These are phyloP conservation scores for Allacma fusca DNA, from an alignment of 2,888 invertebrate genomes.

Conservation along the genomic window DNA sequence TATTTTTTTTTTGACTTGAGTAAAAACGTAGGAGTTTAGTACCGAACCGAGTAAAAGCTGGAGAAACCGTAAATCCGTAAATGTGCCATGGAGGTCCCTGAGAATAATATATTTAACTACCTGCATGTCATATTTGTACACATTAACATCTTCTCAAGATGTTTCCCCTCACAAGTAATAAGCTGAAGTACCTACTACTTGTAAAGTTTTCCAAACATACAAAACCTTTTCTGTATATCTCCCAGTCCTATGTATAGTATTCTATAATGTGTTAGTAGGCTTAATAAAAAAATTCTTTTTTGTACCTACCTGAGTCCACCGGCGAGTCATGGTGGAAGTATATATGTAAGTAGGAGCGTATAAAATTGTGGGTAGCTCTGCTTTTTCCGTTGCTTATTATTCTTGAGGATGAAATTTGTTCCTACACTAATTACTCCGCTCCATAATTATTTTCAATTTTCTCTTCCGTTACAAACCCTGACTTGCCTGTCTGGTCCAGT, in stretches of 20 bases:
- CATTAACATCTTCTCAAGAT: constrained; percentile 4
- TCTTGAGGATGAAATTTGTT: constrained; percentile 33
- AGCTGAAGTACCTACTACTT: background rate
- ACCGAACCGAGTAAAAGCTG: background rate
- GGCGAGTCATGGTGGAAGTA: constrained; percentile 4
- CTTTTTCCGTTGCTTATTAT: constrained; percentile 5
- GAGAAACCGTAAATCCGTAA: constrained; percentile 12
- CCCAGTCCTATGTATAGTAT: background rate
- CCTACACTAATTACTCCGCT: constrained; percentile 42
- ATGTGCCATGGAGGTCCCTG: constrained; percentile 10
- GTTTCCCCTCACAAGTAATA: constrained; percentile 8
- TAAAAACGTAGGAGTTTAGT: background rate
- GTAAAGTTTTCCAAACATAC: background rate
- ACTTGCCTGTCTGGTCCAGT: background rate
- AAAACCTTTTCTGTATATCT: background rate
- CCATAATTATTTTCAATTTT: constrained; percentile 47
- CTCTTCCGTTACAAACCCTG: constrained; percentile 1
- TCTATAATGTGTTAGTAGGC: constrained; percentile 19
- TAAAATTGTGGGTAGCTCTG: constrained; percentile 15
- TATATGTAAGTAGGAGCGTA: constrained; percentile 3
- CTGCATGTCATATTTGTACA: constrained; percentile 21
- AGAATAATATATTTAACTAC: constrained; percentile 9
- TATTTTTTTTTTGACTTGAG: too few species aligned
- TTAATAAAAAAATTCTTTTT: constrained; percentile 22
- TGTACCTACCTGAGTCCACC: constrained; percentile 9